Conservation (phyloP, 2,888 invertebrate species). For the Eupithecia exiguata region DNA sequence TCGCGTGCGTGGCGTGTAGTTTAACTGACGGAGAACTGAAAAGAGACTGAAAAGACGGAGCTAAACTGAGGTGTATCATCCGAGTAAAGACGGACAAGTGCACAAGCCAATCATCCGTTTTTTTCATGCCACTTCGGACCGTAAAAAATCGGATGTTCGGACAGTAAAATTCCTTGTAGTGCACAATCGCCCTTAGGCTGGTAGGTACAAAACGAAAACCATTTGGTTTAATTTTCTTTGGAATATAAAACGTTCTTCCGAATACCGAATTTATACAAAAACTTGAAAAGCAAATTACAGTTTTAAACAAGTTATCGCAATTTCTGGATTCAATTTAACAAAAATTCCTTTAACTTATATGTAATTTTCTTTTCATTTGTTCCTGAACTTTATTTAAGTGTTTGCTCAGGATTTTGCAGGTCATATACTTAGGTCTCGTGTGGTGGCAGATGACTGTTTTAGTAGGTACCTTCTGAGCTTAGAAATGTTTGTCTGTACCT, state of each 20-base stretch:
- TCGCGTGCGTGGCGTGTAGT: too few relatives aligned
- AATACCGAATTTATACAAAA: slow-evolving; percentile 35
- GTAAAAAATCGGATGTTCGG: too few relatives aligned
- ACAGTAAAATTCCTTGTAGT: too few relatives aligned
- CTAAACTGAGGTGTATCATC: too few relatives aligned
- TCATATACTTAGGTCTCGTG: background rate
- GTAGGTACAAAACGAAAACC: background rate
- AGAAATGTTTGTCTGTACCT: background rate
- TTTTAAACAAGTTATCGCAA: slow-evolving; percentile 39
- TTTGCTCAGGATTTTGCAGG: background rate
- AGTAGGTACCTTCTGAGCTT: background rate
- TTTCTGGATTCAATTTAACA: slow-evolving; percentile 41
- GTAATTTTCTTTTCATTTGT: slow-evolving; percentile 9
- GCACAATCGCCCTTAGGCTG: too few relatives aligned
- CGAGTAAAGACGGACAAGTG: too few relatives aligned
- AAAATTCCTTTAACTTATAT: slow-evolving; percentile 16
- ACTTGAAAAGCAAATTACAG: slow-evolving; percentile 41
- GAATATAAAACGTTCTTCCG: slow-evolving; percentile 24
- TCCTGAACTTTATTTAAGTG: background rate
- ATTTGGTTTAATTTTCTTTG: slow-evolving; percentile 20
- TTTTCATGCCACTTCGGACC: too few relatives aligned
- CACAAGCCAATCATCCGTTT: too few relatives aligned
- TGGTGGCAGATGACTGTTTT: background rate
- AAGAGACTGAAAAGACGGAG: too few relatives aligned
- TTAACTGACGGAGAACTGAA: too few relatives aligned